Base-by-base conservation (phyloP, 2,797 vertebrate species). In the Sus cebifrons region DNA sequence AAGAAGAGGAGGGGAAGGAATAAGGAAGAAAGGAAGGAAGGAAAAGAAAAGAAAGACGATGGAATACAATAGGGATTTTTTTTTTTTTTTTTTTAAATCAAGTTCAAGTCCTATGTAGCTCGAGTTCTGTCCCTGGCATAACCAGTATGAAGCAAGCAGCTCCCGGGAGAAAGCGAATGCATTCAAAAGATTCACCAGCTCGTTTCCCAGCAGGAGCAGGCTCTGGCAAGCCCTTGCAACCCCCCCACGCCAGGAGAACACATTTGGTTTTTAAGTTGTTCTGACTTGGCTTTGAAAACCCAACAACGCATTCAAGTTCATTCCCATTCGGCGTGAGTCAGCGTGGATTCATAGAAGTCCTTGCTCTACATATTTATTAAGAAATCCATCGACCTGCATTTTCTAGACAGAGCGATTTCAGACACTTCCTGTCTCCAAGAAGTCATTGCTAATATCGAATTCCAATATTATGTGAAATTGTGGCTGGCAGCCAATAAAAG, bases 371-470 rank as follows among this genome's bases (percentile, higher is more conserved):
- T 93, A 79, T 91, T 95, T 86, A 95, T 86, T 73, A 93, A 96
- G 93, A 95, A 96, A 94, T 78, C 29, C 58, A 97, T 92, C 13
- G 12, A 85, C 44, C 60, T 36, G 95, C 40, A 74, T 90, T 97
- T 96, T 95, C 89, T 86, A 95, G 83, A 79, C 74, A 87, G 91
- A 29, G 85, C 85, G 77, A 90, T 97, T 97, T 92, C 91, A 96
- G 89, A 91, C 81, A 92, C 93, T 87, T 93, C 91, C 93, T 89
- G 78, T 96, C 91, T 97, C 92, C 65, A 86, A 65, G 87, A 96
- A 96, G 91, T 94, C 95, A 92, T 92, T 78, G 91, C 64, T 93
- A 75, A 95, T 94, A 98, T 94, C 82, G 94, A 93, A 97, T 98
- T 97, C 84, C 89, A 86, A 92, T 92, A 82, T 79, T 74, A 78